A percentile compares a stretch with the other conserved stretches of the same genome.
Conservation (phyloP, 2,888 invertebrate genomes). For the Nemotelus nigrinus region DNA sequence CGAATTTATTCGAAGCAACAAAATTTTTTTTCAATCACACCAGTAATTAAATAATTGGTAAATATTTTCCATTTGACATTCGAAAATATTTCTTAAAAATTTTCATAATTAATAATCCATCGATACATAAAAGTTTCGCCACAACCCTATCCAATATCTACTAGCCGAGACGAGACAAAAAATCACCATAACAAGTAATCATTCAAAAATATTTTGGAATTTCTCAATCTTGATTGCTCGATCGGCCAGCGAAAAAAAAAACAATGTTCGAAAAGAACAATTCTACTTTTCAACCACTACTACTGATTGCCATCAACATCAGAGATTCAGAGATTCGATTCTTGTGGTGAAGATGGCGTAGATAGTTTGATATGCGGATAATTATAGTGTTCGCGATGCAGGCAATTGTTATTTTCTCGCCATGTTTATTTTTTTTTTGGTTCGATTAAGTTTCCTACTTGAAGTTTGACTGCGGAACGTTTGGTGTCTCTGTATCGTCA, state of each 20-base stretch:
- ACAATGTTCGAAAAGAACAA: neutral
- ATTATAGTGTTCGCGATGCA: slow-evolving; percentile 12
- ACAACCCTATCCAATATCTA: neutral
- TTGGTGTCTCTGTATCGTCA: too few species aligned
- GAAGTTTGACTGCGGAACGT: too few species aligned
- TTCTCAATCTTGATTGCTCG: slow-evolving; percentile 9
- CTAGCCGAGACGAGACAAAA: neutral
- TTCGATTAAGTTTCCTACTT: too few species aligned
- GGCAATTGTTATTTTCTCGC: slow-evolving; percentile 25
- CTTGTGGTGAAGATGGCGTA: slow-evolving; percentile 32
- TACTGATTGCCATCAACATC: slow-evolving; percentile 22
- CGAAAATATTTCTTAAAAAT: too few species aligned
- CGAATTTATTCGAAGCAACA: too few species aligned
- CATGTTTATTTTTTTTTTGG: neutral
- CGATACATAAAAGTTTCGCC: neutral
- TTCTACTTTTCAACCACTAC: neutral
- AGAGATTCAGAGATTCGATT: slow-evolving; percentile 23
- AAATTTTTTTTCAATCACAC: too few species aligned
- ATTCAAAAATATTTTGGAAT: slow-evolving; percentile 8
- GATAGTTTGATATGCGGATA: neutral
- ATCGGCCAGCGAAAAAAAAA: neutral
- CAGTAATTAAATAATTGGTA: too few species aligned
- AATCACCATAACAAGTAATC: neutral
- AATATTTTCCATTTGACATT: too few species aligned
- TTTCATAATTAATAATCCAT: neutral